Evolutionary conservation across 2,888 invertebrate species (phyloP).

Genomic region (Nysson spinosus): DNA sequence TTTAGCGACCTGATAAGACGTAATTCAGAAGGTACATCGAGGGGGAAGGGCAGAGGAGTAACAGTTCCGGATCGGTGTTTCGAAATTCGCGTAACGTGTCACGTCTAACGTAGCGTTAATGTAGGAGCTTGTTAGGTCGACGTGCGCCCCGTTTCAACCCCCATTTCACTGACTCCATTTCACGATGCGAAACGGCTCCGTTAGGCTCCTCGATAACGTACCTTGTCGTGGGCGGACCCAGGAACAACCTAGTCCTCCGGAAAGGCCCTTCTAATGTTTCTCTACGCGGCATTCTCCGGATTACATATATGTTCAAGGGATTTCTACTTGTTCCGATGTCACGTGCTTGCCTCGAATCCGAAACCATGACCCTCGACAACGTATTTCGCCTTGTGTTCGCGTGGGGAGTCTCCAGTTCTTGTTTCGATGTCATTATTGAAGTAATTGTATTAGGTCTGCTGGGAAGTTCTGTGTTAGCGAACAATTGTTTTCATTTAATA

Average conservation of each 20-base stretch:
- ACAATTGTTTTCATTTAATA: no score
- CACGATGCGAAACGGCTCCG: conserved; percentile 47
- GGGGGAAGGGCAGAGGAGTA: conserved; percentile 32
- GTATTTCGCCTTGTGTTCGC: conserved; percentile 14
- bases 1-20: no score
- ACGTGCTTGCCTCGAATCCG: conserved; percentile 42
- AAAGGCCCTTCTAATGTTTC: conserved; percentile 45
- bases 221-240: conserved; percentile 59
- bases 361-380: no score
- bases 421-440: neutral
- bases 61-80: conserved; percentile 56
- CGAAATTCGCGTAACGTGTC: conserved; percentile 71
- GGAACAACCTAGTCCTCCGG: conserved; percentile 35
- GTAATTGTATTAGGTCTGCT: no score
- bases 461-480: no score
- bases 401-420: neutral
- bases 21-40: conserved; percentile 59
- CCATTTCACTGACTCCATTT: no score
- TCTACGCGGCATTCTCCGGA: conserved; percentile 48
- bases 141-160: conserved; percentile 52
- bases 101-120: conserved; percentile 74
- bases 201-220: conserved; percentile 52
- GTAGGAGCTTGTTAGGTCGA: conserved; percentile 69
- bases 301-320: conserved; percentile 45
- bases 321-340: conserved; percentile 42